Evolutionary conservation across 2,888 invertebrate species (phyloP), one percentile per base, ranked within the genome.

Genomic region (Macroteleia sp.): DNA sequence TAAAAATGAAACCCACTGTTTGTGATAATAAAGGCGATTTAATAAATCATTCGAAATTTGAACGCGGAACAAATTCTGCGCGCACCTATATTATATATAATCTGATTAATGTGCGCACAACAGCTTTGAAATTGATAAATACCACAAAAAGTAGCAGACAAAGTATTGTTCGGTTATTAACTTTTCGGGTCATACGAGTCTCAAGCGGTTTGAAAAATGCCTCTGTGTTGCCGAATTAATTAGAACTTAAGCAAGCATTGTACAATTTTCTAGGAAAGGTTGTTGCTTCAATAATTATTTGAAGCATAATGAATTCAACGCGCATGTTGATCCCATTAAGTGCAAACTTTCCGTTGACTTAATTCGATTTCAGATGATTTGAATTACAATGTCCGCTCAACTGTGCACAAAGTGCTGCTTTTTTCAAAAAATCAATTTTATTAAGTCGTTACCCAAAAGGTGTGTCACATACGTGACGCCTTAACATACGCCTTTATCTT

Each of bases 401-500:
- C 20, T 8, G 36, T 41, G 44, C 64, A 34, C 42, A 42, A 48
- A 56, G 22, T 25, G 41, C 5, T 61, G 17, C 20, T 25, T 32
- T 66, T 52, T 42, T 44, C 14, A 5, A 22, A 61, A 74, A 74
- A 67, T 67, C 36, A 52, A 59, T 67, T 74, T 59, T 74, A 74
- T 74, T 74, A 61, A 32, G 59, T 61, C 61, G 73, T 59, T 61
- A 74, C 54, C 74, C 30, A 54, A 66, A 54, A 74, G 74, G 74
- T 74, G 59, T 67, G 61, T 61, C 74, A 61, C 54, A 54, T 74
- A 74, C 74, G 74, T 74, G 74, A 66, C 74, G 61, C 32, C 28
- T 57, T 48, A 56, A 64, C 71, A 16, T 25, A 32, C 42, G 56
- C 59, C 66, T 59, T 74, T 59, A 74, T 61, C 61, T 59, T 22